These are phyloP conservation scores for Maniola jurtina DNA, from an alignment of 1,140 invertebrate species.

Conservation along the genomic window DNA sequence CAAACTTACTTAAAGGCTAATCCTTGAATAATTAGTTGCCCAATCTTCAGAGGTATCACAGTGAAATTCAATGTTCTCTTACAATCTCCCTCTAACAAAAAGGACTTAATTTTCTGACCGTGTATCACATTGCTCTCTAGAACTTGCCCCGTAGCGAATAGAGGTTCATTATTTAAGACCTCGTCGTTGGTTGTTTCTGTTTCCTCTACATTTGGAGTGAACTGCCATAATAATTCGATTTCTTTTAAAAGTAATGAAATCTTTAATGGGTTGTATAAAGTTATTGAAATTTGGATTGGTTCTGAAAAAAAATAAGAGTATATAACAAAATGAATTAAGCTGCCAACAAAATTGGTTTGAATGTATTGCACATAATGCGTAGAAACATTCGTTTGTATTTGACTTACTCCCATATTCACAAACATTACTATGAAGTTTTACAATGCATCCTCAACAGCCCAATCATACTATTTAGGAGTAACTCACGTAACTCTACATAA, in stretches of 20 bases:
- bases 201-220: slow-evolving; percentile 75
- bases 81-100: slow-evolving; percentile 63
- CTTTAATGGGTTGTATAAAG: slow-evolving; percentile 89
- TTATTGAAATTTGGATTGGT: slow-evolving; percentile 88
- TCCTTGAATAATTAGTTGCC: slow-evolving; percentile 59
- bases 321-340: background rate
- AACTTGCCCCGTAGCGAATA: slow-evolving; percentile 54
- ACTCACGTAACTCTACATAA: too few species aligned
- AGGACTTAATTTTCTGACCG: slow-evolving; percentile 62
- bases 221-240: slow-evolving; percentile 90
- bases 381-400: too few species aligned
- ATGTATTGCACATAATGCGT: too few species aligned
- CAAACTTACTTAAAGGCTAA: slow-evolving; percentile 48
- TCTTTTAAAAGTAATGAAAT: slow-evolving; percentile 86
- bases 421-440: too few species aligned
- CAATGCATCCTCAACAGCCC: too few species aligned
- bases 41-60: slow-evolving; percentile 66
- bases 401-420: too few species aligned
- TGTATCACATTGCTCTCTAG: slow-evolving; percentile 64
- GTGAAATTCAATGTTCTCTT: slow-evolving; percentile 60
- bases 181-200: slow-evolving; percentile 47
- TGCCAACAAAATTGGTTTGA: background rate
- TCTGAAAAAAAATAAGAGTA: slow-evolving; percentile 80
- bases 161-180: slow-evolving; percentile 58
- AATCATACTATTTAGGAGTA: too few species aligned